Conservation (phyloP, 2,113 vertebrate species). For the Xiphias gladius region DNA sequence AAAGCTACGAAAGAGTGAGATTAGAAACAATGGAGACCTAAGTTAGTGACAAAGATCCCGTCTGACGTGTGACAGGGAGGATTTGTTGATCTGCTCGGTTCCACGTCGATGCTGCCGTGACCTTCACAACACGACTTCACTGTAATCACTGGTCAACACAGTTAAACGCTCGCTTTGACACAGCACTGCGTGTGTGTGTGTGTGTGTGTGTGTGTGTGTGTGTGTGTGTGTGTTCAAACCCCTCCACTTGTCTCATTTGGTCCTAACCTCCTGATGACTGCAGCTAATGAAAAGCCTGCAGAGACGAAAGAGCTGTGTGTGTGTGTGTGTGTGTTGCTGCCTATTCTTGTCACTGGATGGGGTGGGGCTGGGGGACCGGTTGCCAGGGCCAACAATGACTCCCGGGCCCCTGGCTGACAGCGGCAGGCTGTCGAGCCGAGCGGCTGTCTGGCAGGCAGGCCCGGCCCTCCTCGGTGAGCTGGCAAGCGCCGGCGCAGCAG, state of each 20-base stretch:
- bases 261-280: conserved; percentile 44
- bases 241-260: conserved; percentile 38
- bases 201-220: conserved; percentile 23
- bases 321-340: conserved; percentile 48
- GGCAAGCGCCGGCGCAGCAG: conserved; percentile 92
- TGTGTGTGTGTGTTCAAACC: conserved; percentile 12
- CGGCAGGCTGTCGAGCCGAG: conserved; percentile 86
- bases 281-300: conserved; percentile 58
- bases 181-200: conserved; percentile 11
- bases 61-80: background rate
- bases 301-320: conserved; percentile 5
- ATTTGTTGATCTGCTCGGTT: background rate
- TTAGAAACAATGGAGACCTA: background rate
- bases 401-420: conserved; percentile 75
- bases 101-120: conserved; percentile 6
- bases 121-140: conserved; percentile 21
- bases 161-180: conserved; percentile 22
- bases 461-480: conserved; percentile 83
- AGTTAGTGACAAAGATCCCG: background rate
- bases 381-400: conserved; percentile 77
- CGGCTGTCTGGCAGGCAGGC: conserved; percentile 89
- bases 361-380: conserved; percentile 78
- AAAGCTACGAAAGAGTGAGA: background rate
- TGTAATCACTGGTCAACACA: conserved; percentile 19
- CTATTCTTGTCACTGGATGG: conserved; percentile 77